These are phyloP conservation scores for Nematopogon swammerdamellus DNA, from an alignment of 2,888 invertebrate species.

Conservation along the genomic window DNA sequence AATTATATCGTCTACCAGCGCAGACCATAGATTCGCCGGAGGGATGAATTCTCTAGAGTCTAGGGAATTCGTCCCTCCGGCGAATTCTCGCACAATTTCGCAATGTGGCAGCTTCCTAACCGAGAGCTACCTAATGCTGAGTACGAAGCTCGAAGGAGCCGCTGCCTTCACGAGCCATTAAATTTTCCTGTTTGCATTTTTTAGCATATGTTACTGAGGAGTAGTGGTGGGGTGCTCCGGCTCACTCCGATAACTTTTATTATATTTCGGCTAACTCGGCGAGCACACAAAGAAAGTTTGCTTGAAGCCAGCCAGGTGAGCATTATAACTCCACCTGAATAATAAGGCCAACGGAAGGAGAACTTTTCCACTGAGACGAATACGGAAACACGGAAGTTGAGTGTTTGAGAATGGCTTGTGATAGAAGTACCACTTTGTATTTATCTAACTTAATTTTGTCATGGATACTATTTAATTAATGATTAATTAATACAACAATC, in stretches of 20 bases:
- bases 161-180: conserved; percentile 55
- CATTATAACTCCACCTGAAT: background rate
- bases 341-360: background rate
- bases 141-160: conserved; percentile 25
- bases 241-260: background rate
- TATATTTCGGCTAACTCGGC: background rate
- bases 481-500: no score
- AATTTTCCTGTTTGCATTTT: conserved; percentile 56
- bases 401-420: no score
- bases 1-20: no score
- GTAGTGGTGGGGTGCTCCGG: background rate
- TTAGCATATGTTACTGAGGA: conserved; percentile 48
- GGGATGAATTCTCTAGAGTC: no score
- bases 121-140: background rate
- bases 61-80: no score
- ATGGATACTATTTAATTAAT: no score
- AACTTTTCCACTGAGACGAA: no score
- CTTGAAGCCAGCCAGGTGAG: background rate
- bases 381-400: no score
- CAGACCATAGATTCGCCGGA: no score
- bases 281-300: background rate
- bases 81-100: no score
- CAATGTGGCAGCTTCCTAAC: background rate
- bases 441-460: no score
- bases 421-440: no score